Evolutionary conservation across 2,113 vertebrate species (phyloP).

Genomic region (Sitta europaea): DNA sequence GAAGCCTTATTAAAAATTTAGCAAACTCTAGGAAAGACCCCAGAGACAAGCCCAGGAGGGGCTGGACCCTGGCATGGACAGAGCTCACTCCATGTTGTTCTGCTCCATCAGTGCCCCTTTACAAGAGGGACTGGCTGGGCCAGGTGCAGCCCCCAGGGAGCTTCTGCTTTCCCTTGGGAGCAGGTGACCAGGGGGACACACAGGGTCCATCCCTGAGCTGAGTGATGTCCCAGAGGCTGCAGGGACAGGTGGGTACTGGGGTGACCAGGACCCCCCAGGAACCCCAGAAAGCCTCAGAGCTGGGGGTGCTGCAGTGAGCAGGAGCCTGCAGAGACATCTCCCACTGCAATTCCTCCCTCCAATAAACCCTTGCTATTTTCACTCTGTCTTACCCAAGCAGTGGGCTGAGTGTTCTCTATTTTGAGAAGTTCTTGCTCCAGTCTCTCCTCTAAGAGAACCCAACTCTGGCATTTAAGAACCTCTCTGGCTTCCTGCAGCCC

Average conservation of each 20-base stretch:
- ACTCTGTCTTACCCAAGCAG: not conserved
- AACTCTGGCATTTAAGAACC: not conserved
- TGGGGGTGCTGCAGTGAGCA: not conserved
- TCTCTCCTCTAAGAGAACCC: not conserved
- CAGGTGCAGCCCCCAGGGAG: not conserved
- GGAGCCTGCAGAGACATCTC: not conserved
- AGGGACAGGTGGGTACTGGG: not conserved
- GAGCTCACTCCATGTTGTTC: accelerated
- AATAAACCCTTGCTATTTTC: not conserved
- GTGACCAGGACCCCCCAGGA: accelerated
- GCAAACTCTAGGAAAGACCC: not conserved
- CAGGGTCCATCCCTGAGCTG: not conserved
- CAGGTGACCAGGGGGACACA: not conserved
- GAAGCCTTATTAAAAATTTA: not conserved
- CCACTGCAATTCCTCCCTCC: not conserved
- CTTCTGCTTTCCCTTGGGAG: not conserved
- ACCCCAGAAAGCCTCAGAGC: not conserved
- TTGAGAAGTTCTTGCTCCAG: not conserved
- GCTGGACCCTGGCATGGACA: not conserved
- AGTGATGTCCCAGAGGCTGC: not conserved
- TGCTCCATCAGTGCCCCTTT: not conserved
- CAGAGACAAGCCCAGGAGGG: not conserved
- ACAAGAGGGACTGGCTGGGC: accelerated
- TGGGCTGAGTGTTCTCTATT: not conserved
- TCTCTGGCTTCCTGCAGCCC: not conserved